Conservation (phyloP, 37 sponge, comb jelly and placozoan genomes). For the Aphrocallistes beatrix region DNA sequence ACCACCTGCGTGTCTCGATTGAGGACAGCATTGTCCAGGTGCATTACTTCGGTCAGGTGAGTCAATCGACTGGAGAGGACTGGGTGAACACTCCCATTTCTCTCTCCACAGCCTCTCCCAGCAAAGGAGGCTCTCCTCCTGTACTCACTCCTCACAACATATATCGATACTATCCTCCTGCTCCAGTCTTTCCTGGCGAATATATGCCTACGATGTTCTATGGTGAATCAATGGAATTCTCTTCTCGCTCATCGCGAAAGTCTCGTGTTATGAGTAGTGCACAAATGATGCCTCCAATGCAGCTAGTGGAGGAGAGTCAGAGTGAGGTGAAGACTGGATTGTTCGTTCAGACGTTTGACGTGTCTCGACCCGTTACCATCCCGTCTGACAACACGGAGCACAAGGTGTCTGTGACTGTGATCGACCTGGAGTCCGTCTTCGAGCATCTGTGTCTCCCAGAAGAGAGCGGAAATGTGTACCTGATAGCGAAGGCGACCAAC, state of each 20-base stretch:
- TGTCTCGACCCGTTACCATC: neutral
- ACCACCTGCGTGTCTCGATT: neutral
- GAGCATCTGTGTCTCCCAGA: neutral
- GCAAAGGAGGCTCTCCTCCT: neutral
- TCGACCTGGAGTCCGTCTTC: neutral
- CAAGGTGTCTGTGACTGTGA: conserved; percentile 14
- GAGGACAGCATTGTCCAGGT: conserved; percentile 5
- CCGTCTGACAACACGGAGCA: conserved; percentile 10
- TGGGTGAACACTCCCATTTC: neutral
- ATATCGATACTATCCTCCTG: neutral
- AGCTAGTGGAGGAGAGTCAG: neutral
- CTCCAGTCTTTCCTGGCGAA: no score
- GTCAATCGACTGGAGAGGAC: conserved; percentile 1
- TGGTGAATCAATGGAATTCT: no score
- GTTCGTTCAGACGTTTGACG: conserved; percentile 12
- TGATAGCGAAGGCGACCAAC: neutral
- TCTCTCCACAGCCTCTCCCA: conserved; percentile 3
- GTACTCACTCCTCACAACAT: neutral
- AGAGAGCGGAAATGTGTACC: neutral
- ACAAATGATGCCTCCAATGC: neutral
- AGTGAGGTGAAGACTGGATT: neutral
- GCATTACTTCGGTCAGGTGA: conserved; percentile 14
- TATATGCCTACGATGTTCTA: no score
- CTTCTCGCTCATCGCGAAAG: no score
- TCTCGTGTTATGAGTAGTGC: no score